Evolutionary conservation across 2,113 vertebrate genomes (phyloP).

Genomic region (Anser cygnoides): DNA sequence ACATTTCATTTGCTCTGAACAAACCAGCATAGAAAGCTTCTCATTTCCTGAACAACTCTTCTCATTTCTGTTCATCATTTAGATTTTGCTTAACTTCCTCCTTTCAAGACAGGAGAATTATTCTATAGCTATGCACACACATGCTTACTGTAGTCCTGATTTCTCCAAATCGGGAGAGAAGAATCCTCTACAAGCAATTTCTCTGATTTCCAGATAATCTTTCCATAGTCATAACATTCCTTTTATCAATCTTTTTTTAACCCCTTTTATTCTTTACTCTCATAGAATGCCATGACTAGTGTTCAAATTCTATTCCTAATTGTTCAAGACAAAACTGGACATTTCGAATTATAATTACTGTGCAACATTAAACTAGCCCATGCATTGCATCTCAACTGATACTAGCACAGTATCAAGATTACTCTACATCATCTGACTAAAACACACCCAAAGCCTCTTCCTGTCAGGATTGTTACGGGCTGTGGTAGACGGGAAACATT

Average conservation of each 20-base stretch:
- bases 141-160: neutral
- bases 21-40: neutral
- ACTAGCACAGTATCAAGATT: neutral
- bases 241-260: neutral
- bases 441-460: neutral
- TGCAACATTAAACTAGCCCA: neutral
- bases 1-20: neutral
- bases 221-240: neutral
- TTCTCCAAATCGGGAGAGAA: neutral
- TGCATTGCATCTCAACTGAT: neutral
- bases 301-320: neutral
- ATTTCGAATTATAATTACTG: neutral
- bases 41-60: neutral
- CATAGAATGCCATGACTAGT: neutral
- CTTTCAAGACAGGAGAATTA: neutral
- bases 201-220: neutral
- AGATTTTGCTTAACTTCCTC: neutral
- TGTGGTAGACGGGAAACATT: neutral
- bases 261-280: neutral
- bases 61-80: neutral
- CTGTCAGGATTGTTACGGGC: neutral
- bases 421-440: neutral
- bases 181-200: neutral
- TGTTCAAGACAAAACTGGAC: neutral
- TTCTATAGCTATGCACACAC: neutral